Conservation (phyloP, 2,888 invertebrate species). For the Hedya salicella region DNA sequence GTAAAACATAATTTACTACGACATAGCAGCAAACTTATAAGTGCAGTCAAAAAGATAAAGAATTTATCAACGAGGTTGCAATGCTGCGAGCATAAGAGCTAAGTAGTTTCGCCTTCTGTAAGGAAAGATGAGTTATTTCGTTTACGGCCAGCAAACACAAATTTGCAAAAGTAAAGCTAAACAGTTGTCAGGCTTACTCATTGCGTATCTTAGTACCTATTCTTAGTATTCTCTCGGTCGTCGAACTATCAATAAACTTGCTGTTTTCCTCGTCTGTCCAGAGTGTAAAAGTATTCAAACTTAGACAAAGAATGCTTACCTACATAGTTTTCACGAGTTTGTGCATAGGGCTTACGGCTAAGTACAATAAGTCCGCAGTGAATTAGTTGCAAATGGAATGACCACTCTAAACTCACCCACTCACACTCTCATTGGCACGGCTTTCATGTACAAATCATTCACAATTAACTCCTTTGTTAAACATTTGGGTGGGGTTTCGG, state of each 20-base stretch:
- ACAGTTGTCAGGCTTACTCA: slow-evolving; percentile 40
- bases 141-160: slow-evolving; percentile 9
- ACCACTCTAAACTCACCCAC: too few species aligned
- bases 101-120: not conserved
- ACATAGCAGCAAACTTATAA: slow-evolving; percentile 14
- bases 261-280: slow-evolving; percentile 35
- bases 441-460: too few species aligned
- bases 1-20: slow-evolving; percentile 34
- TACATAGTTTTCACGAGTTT: not conserved
- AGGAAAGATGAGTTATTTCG: slow-evolving; percentile 8
- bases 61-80: slow-evolving; percentile 11
- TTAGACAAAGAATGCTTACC: not conserved
- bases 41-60: slow-evolving; percentile 11
- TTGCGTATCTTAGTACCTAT: slow-evolving; percentile 41
- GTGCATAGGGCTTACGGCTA: too few species aligned
- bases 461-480: too few species aligned
- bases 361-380: too few species aligned
- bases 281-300: not conserved
- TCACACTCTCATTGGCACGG: too few species aligned
- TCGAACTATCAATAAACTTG: slow-evolving; percentile 41
- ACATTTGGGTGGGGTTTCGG: too few species aligned
- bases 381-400: too few species aligned
- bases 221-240: slow-evolving; percentile 41
- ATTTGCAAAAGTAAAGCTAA: slow-evolving; percentile 34
- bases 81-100: slow-evolving; percentile 2